A percentile compares a stretch with the other conserved stretches of the same genome.
These are phyloP conservation scores for Lobophora halterata DNA, from an alignment of 2,888 invertebrate species.

Conservation along the genomic window DNA sequence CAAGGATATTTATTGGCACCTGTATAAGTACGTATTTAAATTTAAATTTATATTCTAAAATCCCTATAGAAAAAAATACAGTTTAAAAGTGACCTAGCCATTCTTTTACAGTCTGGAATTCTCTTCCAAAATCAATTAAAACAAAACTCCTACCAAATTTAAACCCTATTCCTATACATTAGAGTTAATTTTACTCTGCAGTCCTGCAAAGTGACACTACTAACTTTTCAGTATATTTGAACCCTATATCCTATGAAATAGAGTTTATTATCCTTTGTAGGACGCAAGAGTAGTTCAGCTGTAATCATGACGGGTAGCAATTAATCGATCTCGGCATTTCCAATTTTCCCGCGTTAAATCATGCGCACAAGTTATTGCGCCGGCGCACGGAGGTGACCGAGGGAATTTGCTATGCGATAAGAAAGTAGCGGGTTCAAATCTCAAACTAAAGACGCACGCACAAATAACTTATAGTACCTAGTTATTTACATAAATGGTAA, in stretches of 20 bases:
- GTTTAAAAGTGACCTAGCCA: conserved; percentile 1
- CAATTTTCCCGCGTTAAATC: conserved; percentile 23
- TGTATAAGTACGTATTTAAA: too few relatives aligned
- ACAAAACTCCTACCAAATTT: not conserved
- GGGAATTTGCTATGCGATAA: too few relatives aligned
- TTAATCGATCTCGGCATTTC: conserved; percentile 24
- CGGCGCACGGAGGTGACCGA: conserved; percentile 15
- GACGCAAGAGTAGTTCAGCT: not conserved
- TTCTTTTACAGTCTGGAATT: conserved; percentile 1
- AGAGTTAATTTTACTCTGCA: conserved; percentile 2
- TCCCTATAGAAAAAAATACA: too few relatives aligned
- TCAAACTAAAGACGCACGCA: too few relatives aligned
- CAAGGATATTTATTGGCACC: too few relatives aligned
- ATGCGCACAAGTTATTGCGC: conserved; percentile 21
- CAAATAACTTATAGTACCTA: too few relatives aligned
- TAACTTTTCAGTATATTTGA: not conserved
- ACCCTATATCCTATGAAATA: not conserved
- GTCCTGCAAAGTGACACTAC: too few relatives aligned
- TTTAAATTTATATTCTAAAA: too few relatives aligned
- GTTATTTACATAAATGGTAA: too few relatives aligned
- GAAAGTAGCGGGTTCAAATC: too few relatives aligned
- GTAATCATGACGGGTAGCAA: conserved; percentile 19
- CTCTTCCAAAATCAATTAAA: conserved; percentile 18
- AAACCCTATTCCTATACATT: not conserved
- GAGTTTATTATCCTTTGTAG: not conserved